phyloP scores from a whole-genome alignment of 2,888 invertebrate genomes.

The Oscheius sp. region DNA sequence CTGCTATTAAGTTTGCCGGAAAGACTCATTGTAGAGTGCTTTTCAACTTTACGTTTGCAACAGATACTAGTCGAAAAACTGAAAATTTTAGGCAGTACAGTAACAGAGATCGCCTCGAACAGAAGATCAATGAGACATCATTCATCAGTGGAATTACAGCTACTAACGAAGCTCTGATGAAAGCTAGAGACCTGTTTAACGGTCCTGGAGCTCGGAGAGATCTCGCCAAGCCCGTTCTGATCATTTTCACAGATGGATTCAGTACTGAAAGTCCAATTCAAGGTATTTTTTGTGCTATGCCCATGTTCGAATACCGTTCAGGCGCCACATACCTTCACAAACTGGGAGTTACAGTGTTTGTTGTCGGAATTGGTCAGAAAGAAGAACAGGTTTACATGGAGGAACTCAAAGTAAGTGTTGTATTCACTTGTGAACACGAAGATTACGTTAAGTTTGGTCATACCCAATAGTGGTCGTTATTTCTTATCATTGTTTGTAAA shows the following conservation, averaged over 20 bases:
- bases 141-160: constrained; percentile 53
- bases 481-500: too few species aligned
- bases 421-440: background rate
- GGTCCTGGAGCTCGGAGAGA: constrained; percentile 22
- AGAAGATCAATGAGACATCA: constrained; percentile 34
- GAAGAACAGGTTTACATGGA: constrained; percentile 40
- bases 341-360: constrained; percentile 42
- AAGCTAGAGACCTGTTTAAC: constrained; percentile 40
- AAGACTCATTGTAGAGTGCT: constrained; percentile 40
- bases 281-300: constrained; percentile 25
- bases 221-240: constrained; percentile 35
- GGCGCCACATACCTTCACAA: constrained; percentile 44
- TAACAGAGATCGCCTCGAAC: constrained; percentile 1
- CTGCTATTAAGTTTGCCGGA: constrained; percentile 47
- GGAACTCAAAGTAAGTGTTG: constrained; percentile 39
- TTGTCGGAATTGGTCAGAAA: constrained; percentile 44
- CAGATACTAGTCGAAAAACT: background rate
- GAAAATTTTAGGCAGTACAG: background rate
- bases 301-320: background rate
- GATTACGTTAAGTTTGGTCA: background rate
- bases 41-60: constrained; percentile 37
- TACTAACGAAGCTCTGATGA: constrained; percentile 47
- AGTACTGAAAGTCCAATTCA: constrained; percentile 46
- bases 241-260: constrained; percentile 54
- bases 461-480: too few species aligned